A percentile compares a stretch with the other conserved stretches of the same genome.
Conservation (phyloP, 2,113 vertebrate genomes). For the Rhineura floridana region DNA sequence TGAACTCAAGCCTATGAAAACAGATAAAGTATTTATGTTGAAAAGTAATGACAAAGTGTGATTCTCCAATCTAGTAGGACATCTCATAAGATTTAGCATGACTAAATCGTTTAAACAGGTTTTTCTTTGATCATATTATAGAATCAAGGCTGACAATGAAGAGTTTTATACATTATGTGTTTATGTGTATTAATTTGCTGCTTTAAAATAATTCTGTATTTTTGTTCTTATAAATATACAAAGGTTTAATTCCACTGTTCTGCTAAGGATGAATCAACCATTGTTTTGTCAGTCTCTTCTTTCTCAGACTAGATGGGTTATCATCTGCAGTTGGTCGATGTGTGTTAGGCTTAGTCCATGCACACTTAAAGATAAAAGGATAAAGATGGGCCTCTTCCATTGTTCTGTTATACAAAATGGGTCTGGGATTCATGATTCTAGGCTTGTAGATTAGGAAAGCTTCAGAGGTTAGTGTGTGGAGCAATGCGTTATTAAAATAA, state of each 20-base stretch:
- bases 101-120: neutral
- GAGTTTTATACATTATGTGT: neutral
- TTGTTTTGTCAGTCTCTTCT: neutral
- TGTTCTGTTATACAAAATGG: too few relatives aligned
- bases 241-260: neutral
- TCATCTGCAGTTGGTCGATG: neutral
- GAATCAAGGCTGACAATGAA: constrained; percentile 13
- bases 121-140: neutral
- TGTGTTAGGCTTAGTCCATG: neutral
- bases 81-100: neutral
- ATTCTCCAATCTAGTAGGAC: neutral
- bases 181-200: neutral
- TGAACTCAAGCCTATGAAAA: neutral
- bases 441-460: too few relatives aligned
- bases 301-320: neutral
- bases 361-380: too few relatives aligned
- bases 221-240: constrained; percentile 21
- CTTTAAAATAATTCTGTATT: neutral
- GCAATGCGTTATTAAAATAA: too few relatives aligned
- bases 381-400: too few relatives aligned
- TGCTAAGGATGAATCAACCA: neutral
- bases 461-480: too few relatives aligned
- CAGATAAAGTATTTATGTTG: neutral
- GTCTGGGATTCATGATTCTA: too few relatives aligned
- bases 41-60: neutral